Evolutionary conservation across 1,140 invertebrate species (phyloP), one percentile per base, ranked within the genome.

Genomic region (Gonatopus flavifemur): DNA sequence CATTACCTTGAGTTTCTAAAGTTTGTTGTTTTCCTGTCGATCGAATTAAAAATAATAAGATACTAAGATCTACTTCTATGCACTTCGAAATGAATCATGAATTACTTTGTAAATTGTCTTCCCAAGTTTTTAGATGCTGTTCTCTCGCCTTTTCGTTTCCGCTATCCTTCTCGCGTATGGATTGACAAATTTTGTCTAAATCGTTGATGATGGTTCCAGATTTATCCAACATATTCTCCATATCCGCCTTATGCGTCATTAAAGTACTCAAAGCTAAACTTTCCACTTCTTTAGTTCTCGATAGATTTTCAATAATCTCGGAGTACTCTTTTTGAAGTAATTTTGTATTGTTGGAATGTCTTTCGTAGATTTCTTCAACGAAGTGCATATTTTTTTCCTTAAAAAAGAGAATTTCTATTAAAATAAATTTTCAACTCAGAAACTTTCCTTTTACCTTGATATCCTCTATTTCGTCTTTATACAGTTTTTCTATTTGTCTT

Each of bases 281-380:
- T 49, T 78, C 76, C 7, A 65, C 31, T 33, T 74, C 57, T 56
- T 76, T 76, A 19, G 67, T 62, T 57, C 54, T 65, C 8, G 65
- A 58, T 59, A 77, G 69, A 35, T 52, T 67, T 58, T 75, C 66
- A 39, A 77, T 69, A 4, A 56, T 67, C 53, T 74, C 62, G 16
- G 54, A 43, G 46, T 76, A 66, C 30, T 76, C 72, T 18, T 62
- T 71, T 55, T 73, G 65, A 1, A 78, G 13, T 15, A 69, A 19
- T 52, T 62, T 55, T 31, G 73, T 32, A 59, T 65, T 74, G n/a
- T 55, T 57, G 15, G 41, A 51, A 55, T 77, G 69, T 25, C 64
- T 52, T 19, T 63, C 38, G n/a, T 54, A 57, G 37, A 74, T 65
- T 61, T 77, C 67, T 48, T 70, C 44, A 22, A 74, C 40, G 1